A percentile compares a stretch with the other conserved stretches of the same genome.
phyloP scores from a whole-genome alignment of 2,888 invertebrate species.

The Lasius fuliginosus region DNA sequence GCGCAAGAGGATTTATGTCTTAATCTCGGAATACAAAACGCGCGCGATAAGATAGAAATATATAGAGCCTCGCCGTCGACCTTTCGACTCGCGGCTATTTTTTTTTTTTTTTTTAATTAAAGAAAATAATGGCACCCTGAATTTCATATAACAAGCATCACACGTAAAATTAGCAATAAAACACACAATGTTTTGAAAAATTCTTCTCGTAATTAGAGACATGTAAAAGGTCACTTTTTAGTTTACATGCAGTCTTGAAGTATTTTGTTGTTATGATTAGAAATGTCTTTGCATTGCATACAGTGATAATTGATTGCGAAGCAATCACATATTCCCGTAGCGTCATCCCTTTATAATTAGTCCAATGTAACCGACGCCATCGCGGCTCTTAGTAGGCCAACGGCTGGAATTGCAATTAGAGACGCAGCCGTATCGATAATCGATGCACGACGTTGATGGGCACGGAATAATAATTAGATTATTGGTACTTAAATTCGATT shows the following conservation, averaged over 20 bases:
- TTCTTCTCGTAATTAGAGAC: neutral
- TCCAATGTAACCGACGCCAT: conserved; percentile 50
- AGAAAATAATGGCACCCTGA: neutral
- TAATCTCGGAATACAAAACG: conserved; percentile 38
- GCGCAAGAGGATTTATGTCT: conserved; percentile 33
- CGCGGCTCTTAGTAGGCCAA: conserved; percentile 51
- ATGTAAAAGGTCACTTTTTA: neutral
- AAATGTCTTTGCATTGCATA: neutral
- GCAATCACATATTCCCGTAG: conserved; percentile 43
- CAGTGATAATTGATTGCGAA: conserved; percentile 39
- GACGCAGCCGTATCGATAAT: conserved; percentile 46
- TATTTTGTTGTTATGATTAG: neutral
- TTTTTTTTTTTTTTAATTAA: neutral
- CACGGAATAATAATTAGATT: conserved; percentile 57
- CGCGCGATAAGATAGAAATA: neutral
- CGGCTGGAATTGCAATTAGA: conserved; percentile 56
- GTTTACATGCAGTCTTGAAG: neutral
- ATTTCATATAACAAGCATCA: neutral
- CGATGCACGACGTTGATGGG: conserved; percentile 47
- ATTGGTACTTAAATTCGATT: conserved; percentile 55
- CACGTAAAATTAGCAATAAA: neutral
- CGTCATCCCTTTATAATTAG: conserved; percentile 49
- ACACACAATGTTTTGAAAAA: neutral
- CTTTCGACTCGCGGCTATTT: neutral
- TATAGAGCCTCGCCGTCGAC: neutral